phyloP scores from a whole-genome alignment of 2,797 vertebrate genomes.

The Muscicapa comitata region DNA sequence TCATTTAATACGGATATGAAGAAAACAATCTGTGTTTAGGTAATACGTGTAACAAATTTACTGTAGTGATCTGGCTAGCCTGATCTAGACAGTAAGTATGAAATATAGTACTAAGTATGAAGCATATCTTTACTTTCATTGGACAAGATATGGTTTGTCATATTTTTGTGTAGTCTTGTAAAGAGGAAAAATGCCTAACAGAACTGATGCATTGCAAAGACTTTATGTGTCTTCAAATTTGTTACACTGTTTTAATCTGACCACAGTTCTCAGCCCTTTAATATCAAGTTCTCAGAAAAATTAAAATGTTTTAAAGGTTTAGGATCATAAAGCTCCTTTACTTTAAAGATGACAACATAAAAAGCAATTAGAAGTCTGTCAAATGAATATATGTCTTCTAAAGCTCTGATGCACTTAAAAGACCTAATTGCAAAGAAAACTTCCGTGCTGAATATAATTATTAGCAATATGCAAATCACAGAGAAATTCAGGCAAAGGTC shows the following conservation, averaged over 20 bases:
- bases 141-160: not conserved
- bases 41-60: not conserved
- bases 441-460: slow-evolving; percentile 5
- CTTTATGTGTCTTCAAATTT: not conserved
- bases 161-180: not conserved
- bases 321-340: slow-evolving; percentile 50
- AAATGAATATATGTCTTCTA: slow-evolving; percentile 35
- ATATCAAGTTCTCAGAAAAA: slow-evolving; percentile 9
- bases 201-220: not conserved
- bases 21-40: not conserved
- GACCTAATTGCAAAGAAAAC: slow-evolving; percentile 51
- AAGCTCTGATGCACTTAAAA: slow-evolving; percentile 53
- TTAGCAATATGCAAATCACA: slow-evolving; percentile 40
- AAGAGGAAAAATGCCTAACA: not conserved
- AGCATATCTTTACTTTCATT: not conserved
- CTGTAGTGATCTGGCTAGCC: fast-evolving
- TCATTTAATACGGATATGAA: not conserved
- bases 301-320: slow-evolving; percentile 40
- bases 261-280: not conserved
- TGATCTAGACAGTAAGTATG: not conserved
- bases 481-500: not conserved
- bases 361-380: slow-evolving; percentile 66
- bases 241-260: not conserved
- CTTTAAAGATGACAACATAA: slow-evolving; percentile 48
- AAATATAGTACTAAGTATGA: not conserved